Base-by-base conservation (phyloP, 1,140 invertebrate genomes). In the Magallana gigas region DNA sequence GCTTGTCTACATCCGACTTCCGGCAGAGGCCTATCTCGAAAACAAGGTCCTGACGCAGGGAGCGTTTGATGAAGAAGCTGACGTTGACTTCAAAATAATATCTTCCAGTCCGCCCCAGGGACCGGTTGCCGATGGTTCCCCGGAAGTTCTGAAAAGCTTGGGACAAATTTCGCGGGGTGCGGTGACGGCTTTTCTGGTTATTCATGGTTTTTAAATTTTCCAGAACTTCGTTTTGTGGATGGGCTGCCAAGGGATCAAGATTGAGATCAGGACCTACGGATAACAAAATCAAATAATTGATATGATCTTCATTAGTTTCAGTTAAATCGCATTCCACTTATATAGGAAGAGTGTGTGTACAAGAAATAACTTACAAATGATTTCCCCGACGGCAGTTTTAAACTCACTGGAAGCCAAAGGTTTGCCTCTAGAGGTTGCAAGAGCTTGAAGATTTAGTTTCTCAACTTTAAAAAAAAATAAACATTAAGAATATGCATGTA, bases 11-110 rank as follows among this genome's bases (percentile, higher is more conserved):
- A 56, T 89, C 85, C 0, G 85, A 56, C 76, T 89, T 89, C 1
- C 86, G 76, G 56, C 85, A 86, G 16, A 89, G 18, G 9, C 85
- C 88, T 48, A 89, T 83, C 82, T 89, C 86, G 76, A 89, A 89
- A 56, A 89, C 85, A 12, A 89, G 83, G 71, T 89, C 88, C 48
- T 89, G 88, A 2, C 88, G 83, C 29, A 89, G 57, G 9, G 71
- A 68, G n/a, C 88, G 57, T 57, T 85, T 89, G 12, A 89, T 62
- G 80, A 87, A 89, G 18, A 89, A 56, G 16, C 83, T n/a, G 9
- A 89, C 71, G 8, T 84, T 8, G 58, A 86, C 84, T 83, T 89
- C 88, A 60, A 89, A 89, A 48, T 89, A 89, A 23, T 87, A 62
- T 16, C 87, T 83, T 11, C 83, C 83, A 16, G 86, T 83, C 71